Conservation (phyloP, 2,113 vertebrate genomes). For the Boulengerochromis microlepis region DNA sequence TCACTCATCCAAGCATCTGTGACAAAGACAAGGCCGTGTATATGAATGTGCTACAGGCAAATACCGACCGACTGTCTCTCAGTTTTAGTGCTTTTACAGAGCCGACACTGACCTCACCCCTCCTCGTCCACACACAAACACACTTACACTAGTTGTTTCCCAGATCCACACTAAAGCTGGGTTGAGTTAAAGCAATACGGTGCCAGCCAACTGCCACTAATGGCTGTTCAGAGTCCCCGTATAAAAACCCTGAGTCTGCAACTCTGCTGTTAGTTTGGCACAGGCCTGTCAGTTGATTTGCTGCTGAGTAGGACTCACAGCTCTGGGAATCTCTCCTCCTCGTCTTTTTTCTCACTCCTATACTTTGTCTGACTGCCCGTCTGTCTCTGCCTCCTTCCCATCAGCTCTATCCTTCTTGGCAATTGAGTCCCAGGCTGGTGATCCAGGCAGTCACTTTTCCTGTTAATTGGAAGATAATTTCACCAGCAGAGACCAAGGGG, state of each 20-base stretch:
- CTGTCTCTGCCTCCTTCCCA: conserved; percentile 45
- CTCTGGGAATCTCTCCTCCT: conserved; percentile 47
- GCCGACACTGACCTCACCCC: conserved; percentile 18
- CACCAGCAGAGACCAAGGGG: background rate
- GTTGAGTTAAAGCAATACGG: conserved; percentile 23
- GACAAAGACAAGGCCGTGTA: conserved; percentile 33
- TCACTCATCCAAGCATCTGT: conserved; percentile 31
- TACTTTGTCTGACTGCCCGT: conserved; percentile 34
- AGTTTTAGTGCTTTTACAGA: conserved; percentile 28
- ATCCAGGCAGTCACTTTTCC: background rate
- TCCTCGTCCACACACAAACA: background rate
- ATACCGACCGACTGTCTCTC: background rate
- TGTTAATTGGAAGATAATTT: background rate
- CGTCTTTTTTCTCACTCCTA: conserved; percentile 46
- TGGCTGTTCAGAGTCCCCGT: conserved; percentile 41
- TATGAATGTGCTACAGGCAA: conserved; percentile 21
- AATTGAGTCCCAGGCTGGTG: background rate
- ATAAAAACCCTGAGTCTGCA: conserved; percentile 58
- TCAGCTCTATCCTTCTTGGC: conserved; percentile 17
- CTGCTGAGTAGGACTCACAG: conserved; percentile 46
- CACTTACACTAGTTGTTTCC: conserved; percentile 15
- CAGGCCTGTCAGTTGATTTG: conserved; percentile 49
- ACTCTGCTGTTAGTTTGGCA: conserved; percentile 55
- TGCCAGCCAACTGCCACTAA: conserved; percentile 42
- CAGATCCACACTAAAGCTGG: conserved; percentile 36